Evolutionary conservation across 2,113 vertebrate genomes (phyloP).

Genomic region (Chelonoidis abingdonii): DNA sequence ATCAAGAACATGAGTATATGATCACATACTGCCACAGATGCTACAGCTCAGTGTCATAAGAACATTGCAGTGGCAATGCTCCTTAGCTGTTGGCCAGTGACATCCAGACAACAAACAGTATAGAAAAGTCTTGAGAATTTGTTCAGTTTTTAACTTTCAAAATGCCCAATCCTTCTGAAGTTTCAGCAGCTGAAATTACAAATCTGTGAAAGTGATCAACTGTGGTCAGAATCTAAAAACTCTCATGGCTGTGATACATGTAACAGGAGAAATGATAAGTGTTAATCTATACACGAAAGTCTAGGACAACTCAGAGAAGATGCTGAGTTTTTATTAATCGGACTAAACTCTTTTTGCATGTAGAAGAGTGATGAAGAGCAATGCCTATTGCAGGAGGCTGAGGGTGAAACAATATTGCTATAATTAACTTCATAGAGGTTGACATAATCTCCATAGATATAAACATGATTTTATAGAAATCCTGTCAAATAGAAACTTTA

Average conservation of each 20-base stretch:
- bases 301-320: neutral
- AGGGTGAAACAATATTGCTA: neutral
- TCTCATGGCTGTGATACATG: neutral
- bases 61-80: neutral
- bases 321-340: neutral
- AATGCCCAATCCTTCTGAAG: neutral
- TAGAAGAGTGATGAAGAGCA: neutral
- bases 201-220: neutral
- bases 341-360: neutral
- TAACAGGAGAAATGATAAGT: neutral
- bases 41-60: neutral
- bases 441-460: neutral
- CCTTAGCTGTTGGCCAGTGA: neutral
- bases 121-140: neutral
- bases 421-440: neutral
- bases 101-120: neutral
- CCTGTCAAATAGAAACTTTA: neutral
- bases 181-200: neutral
- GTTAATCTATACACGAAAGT: neutral
- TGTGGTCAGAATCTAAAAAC: neutral
- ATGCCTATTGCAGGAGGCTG: neutral
- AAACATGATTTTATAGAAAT: neutral
- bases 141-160: neutral
- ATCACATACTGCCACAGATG: neutral
- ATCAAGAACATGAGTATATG: neutral